These are phyloP conservation scores for Macrobrachium nipponense DNA, from an alignment of 1,140 invertebrate species.

Conservation along the genomic window DNA sequence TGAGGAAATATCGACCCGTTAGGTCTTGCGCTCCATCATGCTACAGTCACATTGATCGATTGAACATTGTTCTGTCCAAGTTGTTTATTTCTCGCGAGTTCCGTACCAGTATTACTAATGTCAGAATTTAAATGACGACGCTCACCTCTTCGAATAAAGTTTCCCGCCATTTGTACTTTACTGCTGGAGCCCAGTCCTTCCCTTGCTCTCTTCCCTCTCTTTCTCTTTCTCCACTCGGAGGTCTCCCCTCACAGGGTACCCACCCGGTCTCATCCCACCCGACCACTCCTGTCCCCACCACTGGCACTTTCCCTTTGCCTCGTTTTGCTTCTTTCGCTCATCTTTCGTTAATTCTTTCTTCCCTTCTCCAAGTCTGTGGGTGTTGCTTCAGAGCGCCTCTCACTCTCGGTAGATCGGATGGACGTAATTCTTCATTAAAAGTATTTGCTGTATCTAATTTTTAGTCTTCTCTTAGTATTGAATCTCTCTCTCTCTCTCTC, in stretches of 20 bases:
- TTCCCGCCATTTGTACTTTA: constrained; percentile 62
- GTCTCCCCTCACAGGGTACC: background rate
- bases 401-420: too few relatives aligned
- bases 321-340: constrained; percentile 1
- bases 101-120: background rate
- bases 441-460: too few relatives aligned
- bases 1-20: too few relatives aligned
- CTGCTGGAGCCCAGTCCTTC: constrained; percentile 48
- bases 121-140: background rate
- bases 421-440: too few relatives aligned
- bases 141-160: constrained; percentile 53
- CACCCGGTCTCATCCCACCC: constrained; percentile 10
- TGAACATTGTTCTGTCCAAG: too few relatives aligned
- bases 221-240: constrained; percentile 40
- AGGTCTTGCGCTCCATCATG: too few relatives aligned
- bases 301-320: background rate
- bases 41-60: too few relatives aligned
- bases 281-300: background rate
- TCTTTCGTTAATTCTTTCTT: background rate
- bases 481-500: background rate
- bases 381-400: background rate
- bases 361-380: background rate
- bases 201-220: constrained; percentile 42
- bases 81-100: too few relatives aligned
- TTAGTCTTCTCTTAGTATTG: too few relatives aligned